Base-by-base conservation (phyloP, 2,113 vertebrate genomes). In the Myxocyprinus asiaticus region DNA sequence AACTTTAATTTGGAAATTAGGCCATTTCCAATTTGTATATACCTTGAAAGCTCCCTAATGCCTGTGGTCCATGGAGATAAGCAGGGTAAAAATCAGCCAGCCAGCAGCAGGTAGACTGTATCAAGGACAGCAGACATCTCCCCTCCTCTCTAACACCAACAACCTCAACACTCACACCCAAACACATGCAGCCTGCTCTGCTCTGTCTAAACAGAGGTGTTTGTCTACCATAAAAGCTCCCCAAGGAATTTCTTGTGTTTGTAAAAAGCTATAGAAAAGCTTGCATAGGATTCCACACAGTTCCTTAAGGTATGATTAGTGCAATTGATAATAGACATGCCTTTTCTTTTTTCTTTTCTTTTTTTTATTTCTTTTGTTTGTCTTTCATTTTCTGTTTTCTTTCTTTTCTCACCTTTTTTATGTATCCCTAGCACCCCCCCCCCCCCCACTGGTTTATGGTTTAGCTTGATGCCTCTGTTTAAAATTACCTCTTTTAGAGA, bases 71-170 rank as follows among this genome's bases (percentile, higher is more conserved):
- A 66, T 67, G 62, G 70, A 82, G 81, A 84, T 82, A 80, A 82
- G 66, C 33, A 22, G 47, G 62, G 56, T 3, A 44, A 72, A 66
- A 10, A 47, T 67, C 65, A 71, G 77, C 71, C 56, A 82, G 14
- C 22, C 67, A 74, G 63, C 82, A 77, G 82, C 77, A 82, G 74
- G 77, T 75, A 74, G 56, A 48, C 77, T 77, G 70, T 68, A 84
- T 84, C 69, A 73, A 72, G 55, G 44, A 65, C 71, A 72, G 63
- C 80, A 81, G 66, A 76, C 75, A 42, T 22, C 44, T 69, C 50
- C 67, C 33, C 56, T 82, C 42, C 68, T 63, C 73, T 14, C 5
- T 4, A 11, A 15, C 43, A 15, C 43, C 47, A 17, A 72, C 55
- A 45, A 59, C 69, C 6, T 17, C 22, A 58, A 58, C 55, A 17